Evolutionary conservation across 2,113 vertebrate species (phyloP).

Genomic region (Prochilodus magdalenae): DNA sequence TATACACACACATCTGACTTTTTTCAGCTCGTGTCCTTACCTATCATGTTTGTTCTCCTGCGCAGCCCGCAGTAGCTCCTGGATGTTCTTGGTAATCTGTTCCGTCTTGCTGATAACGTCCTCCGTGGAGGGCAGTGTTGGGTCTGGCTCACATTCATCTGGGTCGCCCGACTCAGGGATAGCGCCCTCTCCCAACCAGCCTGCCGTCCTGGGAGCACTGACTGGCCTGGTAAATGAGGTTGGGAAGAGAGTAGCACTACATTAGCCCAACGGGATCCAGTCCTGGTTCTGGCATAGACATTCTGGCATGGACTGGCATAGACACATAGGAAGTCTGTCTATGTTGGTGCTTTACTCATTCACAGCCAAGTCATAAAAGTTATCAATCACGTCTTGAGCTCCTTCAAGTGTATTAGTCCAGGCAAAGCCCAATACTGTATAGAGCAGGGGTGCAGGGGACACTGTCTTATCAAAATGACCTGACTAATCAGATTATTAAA

Average conservation of each 20-base stretch:
- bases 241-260: neutral
- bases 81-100: constrained; percentile 99
- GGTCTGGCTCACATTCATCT: constrained; percentile 74
- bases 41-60: constrained; percentile 98
- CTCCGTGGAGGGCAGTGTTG: constrained; percentile 89
- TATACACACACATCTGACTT: neutral
- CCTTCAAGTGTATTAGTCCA: too few relatives aligned
- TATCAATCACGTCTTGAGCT: too few relatives aligned
- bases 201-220: constrained; percentile 71
- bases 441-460: too few relatives aligned
- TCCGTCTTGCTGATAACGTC: constrained; percentile 97
- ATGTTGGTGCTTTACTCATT: too few relatives aligned
- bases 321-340: too few relatives aligned
- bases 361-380: too few relatives aligned
- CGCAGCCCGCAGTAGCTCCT: constrained; percentile 92
- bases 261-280: too few relatives aligned
- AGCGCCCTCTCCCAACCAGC: constrained; percentile 77
- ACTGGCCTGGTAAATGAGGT: constrained; percentile 71
- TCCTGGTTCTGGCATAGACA: too few relatives aligned
- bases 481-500: too few relatives aligned
- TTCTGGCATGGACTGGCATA: too few relatives aligned
- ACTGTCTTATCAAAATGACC: neutral
- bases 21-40: constrained; percentile 63
- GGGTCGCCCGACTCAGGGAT: constrained; percentile 75
- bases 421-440: too few relatives aligned